Evolutionary conservation across 92 coral and sea anemone genomes (phyloP), one percentile per base, ranked within the genome.

Genomic region (Porites cylindrica): DNA sequence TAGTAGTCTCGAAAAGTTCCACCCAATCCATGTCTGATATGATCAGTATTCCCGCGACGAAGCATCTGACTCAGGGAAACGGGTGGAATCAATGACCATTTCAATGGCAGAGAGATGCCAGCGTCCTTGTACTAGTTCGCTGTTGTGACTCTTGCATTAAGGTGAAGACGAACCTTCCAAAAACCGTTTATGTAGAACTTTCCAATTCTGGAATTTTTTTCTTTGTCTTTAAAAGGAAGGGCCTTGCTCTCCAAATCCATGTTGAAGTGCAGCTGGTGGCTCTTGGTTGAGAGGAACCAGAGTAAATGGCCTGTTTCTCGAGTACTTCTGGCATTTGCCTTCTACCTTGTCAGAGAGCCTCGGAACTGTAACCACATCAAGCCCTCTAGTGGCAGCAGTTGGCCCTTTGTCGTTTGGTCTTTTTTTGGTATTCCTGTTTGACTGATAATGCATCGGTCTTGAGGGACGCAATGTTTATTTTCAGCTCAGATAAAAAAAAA

Each of bases 271-370:
- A 17, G 16, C 13, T 70, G 29, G 8, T 52, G 82, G 24, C 72
- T 26, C 79, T 18, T 75, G 13, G n/a, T 85, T 79, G 38, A 90
- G 64, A 1, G 86, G 91, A 9, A 93, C 96, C 83, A 93, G 75
- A 7, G 90, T 87, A 60, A 93, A 85, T 19, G 93, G 86, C 43
- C 96, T 90, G 7, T 86, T 86, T 7, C 91, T 85, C 4, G 95
- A 71, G 29, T 79, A 85, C 72, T 92, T 92, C 83, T 92, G 90
- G 82, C 90, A 92, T 86, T 77, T 76, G 10, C 93, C 90, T 52
- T 85, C 87, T 6, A 90, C 93, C 8, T 60, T 24, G 32, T 87
- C 58, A 8, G 87, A 80, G 58, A 85, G 86, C 29, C 86, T 79
- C 59, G 85, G 86, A 8, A 90, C 90, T 20, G 94, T 92, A 19